Evolutionary conservation across 2,888 invertebrate genomes (phyloP).

Genomic region (Nomada flava): DNA sequence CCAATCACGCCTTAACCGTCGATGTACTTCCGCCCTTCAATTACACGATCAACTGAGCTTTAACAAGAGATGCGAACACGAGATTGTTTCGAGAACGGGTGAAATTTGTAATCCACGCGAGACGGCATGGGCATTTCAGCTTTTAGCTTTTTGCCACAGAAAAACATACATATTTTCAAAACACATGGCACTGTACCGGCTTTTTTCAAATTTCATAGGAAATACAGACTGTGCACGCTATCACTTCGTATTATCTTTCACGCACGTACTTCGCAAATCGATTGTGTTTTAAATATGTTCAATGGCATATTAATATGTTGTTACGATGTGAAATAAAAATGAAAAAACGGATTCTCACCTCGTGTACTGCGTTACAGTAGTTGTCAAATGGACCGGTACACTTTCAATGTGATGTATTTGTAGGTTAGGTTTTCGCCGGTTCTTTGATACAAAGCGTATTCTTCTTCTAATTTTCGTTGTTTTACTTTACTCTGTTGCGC

Average conservation of each 20-base stretch:
- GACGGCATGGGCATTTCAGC: not conserved
- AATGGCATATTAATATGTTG: not conserved
- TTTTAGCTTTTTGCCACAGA: not conserved
- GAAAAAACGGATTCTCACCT: conserved; percentile 44
- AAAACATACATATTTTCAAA: not conserved
- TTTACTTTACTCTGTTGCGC: not conserved
- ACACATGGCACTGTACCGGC: not conserved
- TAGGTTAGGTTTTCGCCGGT: conserved; percentile 71
- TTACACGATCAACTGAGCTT: conserved; percentile 41
- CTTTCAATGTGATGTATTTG: conserved; percentile 40
- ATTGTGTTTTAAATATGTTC: no score
- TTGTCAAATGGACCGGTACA: conserved; percentile 52
- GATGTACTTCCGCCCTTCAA: conserved; percentile 56
- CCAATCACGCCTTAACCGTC: conserved; percentile 57
- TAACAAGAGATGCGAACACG: conserved; percentile 25
- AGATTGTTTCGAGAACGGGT: conserved; percentile 21
- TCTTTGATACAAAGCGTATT: conserved; percentile 21
- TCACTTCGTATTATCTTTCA: no score
- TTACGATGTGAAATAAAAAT: not conserved
- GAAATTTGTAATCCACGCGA: conserved; percentile 10
- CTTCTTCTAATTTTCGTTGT: conserved; percentile 14
- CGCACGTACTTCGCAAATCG: not conserved
- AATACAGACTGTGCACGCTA: not conserved
- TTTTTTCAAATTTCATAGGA: not conserved
- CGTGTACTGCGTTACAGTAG: conserved; percentile 22